phyloP scores from a whole-genome alignment of 1,140 invertebrate genomes.

The Drosophila mauritiana region DNA sequence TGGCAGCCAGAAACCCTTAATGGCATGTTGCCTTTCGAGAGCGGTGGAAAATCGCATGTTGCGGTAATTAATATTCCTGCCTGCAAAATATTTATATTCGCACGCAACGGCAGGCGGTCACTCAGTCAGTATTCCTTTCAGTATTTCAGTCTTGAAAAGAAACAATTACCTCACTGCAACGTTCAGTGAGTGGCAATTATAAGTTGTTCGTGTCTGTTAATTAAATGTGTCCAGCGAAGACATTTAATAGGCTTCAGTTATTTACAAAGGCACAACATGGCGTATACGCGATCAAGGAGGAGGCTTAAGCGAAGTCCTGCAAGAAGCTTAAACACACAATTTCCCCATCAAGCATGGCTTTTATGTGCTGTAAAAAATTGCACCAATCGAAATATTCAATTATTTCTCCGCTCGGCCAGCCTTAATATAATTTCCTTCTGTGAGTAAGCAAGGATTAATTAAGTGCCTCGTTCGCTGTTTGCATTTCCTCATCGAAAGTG shows the following conservation, averaged over 20 bases:
- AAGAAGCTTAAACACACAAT: slow-evolving; percentile 23
- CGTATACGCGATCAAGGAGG: slow-evolving; percentile 37
- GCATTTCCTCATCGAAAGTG: slow-evolving; percentile 45
- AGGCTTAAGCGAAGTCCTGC: slow-evolving; percentile 16
- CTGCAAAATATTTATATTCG: slow-evolving; percentile 69
- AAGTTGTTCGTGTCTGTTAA: slow-evolving; percentile 81
- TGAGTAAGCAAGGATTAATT: slow-evolving; percentile 41
- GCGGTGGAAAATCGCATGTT: slow-evolving; percentile 29
- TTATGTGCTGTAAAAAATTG: background rate
- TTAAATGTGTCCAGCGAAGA: slow-evolving; percentile 80
- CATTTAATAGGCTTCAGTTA: slow-evolving; percentile 80
- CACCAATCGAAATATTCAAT: slow-evolving; percentile 25
- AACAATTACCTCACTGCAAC: slow-evolving; percentile 70
- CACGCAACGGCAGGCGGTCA: slow-evolving; percentile 42
- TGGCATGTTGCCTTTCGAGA: slow-evolving; percentile 1
- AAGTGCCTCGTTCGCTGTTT: slow-evolving; percentile 42
- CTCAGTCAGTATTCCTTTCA: slow-evolving; percentile 23
- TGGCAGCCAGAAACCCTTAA: slow-evolving; percentile 10
- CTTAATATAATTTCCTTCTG: slow-evolving; percentile 8
- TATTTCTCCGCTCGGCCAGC: slow-evolving; percentile 12
- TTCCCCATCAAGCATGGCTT: background rate
- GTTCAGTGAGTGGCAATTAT: slow-evolving; percentile 63
- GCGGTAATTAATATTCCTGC: slow-evolving; percentile 64
- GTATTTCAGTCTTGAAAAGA: slow-evolving; percentile 29
- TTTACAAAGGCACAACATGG: slow-evolving; percentile 65